Base-by-base conservation (phyloP, 1,140 invertebrate species). In the Archivesica marissinica region DNA sequence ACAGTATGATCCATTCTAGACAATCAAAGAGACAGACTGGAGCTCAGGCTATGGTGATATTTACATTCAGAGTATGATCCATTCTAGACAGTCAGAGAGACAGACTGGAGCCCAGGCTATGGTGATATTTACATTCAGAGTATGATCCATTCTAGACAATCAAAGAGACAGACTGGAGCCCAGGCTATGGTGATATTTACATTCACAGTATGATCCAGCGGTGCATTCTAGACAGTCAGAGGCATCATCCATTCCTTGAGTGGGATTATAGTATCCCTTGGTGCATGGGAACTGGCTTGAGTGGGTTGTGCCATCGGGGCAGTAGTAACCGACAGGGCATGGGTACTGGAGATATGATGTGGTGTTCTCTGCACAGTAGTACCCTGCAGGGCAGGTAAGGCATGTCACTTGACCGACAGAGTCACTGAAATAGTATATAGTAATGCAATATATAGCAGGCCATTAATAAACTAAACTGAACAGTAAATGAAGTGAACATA, bases 231-330 rank as follows among this genome's bases (percentile, higher is more conserved):
- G 85, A 81, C 92, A 93, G 77, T 92, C 92, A 13, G 64, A 78
- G 0, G 54, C n/a, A n/a, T 61, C 86, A 82, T 90, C 85, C 68
- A 87, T 89, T 33, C 89, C 90, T 74, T 86, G 88, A 1, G 86
- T 88, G 13, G 92, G 92, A 75, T 93, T 93, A 82, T 93, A 93
- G 38, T 79, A 90, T 17, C 92, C 92, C 41, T 90, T 92, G 9
- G 88, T 86, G 75, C 92, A 93, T 9, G 92, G 92, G 68, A 87
- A 89, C 75, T 90, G 85, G 61, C 90, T 88, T 1, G 89, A 86
- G 61, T 87, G 68, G 33, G 87, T 89, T 20, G 92, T 93, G 0
- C 91, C 92, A 28, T 33, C 38, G 33, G 92, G 92, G 68, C 92
- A 93, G 81, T 93, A 93, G 79, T 91, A 92, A 11, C 92, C 92